Percentiles rank a stretch among this genome's conserved stretches.
These are phyloP conservation scores for Conus canariensis DNA, from an alignment of 2,888 invertebrate species.

Conservation along the genomic window DNA sequence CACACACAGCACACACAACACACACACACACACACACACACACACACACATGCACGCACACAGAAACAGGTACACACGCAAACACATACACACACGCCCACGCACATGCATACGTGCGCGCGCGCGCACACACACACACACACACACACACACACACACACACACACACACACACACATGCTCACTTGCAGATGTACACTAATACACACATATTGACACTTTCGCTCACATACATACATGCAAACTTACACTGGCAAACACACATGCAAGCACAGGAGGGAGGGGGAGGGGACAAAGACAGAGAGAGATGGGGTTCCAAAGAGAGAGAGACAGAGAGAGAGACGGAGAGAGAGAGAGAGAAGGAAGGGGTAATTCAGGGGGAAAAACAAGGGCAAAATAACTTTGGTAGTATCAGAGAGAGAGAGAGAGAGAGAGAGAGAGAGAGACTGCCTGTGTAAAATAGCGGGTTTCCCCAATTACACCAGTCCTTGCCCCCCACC, in stretches of 20 bases:
- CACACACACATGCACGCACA: conserved; percentile 17
- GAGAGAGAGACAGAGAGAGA: too few relatives aligned
- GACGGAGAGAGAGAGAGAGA: not conserved
- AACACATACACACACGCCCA: not conserved
- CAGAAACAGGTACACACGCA: not conserved
- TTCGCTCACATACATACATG: not conserved
- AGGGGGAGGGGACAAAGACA: not conserved
- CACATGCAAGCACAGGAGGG: not conserved
- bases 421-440: conserved; percentile 1
- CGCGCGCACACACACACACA: not conserved
- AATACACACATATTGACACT: not conserved
- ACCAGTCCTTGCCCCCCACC: too few relatives aligned
- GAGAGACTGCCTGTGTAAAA: too few relatives aligned
- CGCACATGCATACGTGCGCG: not conserved
- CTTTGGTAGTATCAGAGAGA: not conserved
- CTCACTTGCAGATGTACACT: not conserved
- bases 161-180: not conserved
- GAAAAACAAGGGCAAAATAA: not conserved
- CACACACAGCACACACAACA: not conserved
- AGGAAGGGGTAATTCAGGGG: too few relatives aligned
- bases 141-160: conserved; percentile 18
- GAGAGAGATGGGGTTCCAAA: too few relatives aligned
- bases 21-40: conserved; percentile 19
- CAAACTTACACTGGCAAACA: too few relatives aligned
- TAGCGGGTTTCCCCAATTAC: too few relatives aligned